These are phyloP conservation scores for Brachymystax lenok DNA, from an alignment of 2,797 vertebrate species.

Conservation along the genomic window DNA sequence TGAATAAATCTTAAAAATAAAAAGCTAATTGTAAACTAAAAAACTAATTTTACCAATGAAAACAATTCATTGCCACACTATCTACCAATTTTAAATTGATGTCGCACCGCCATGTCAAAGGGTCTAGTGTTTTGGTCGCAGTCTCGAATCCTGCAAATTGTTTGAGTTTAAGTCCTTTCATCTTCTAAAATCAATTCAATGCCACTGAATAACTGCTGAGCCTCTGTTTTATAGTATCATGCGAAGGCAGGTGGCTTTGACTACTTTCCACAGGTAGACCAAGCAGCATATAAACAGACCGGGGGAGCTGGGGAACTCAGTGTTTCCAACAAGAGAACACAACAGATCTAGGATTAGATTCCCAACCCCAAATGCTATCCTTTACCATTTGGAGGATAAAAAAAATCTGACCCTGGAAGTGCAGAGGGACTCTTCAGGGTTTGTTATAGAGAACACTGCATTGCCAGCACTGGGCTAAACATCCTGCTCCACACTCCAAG, in stretches of 20 bases:
- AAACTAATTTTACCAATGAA: no score
- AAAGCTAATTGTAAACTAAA: no score
- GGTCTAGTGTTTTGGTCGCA: not conserved
- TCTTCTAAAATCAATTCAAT: not conserved
- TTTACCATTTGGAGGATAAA: not conserved
- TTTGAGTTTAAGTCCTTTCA: not conserved
- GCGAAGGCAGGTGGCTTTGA: conserved; percentile 43
- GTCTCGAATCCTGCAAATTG: not conserved
- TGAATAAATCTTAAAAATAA: no score
- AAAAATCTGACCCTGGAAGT: not conserved
- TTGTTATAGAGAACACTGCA: not conserved
- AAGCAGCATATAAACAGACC: conserved; percentile 39
- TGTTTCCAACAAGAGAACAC: conserved; percentile 21
- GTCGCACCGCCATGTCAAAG: no score
- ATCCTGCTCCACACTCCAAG: not conserved
- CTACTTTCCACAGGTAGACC: conserved; percentile 35
- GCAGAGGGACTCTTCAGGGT: not conserved
- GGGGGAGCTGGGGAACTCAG: conserved; percentile 38
- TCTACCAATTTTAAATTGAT: no score
- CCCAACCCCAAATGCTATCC: conserved; percentile 19
- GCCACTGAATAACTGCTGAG: not conserved
- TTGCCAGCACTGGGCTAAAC: not conserved
- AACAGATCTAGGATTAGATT: not conserved
- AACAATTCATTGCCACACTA: no score
- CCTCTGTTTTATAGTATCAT: conserved; percentile 2